Evolutionary conservation across 1,140 invertebrate species (phyloP), one percentile per base, ranked within the genome.

Genomic region (Calliphora vicina): DNA sequence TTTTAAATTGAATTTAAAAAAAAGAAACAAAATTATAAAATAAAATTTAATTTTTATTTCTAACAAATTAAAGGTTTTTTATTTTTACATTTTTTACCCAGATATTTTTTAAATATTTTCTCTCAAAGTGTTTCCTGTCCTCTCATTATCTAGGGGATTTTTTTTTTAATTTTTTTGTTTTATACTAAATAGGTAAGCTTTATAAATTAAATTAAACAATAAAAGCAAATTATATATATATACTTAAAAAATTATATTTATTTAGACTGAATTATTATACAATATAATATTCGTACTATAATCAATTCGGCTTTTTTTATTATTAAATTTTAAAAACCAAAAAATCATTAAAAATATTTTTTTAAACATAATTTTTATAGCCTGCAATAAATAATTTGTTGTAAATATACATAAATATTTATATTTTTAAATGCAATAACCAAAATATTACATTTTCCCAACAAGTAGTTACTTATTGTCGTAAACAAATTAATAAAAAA

Each of bases 321-420:
- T 50, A 50, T 50, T 35, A 50, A 50, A 43, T 43, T 50, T 50
- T n/a, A 50, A 50, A 67, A 67, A 25, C 12, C 12, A 57, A 57
- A 35, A 35, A 5, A 35, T 35, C 29, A 50, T 13, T 50, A 50
- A 50, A 50, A 5, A 10, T 42, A 71, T 82, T 35, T 82, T 82
- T 82, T n/a, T n/a, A n/a, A n/a, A n/a, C n/a, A n/a, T n/a, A n/a
- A n/a, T n/a, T n/a, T n/a, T 72, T 82, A 42, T 26, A 42, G 35
- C 81, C 35, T 35, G 61, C 61, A 82, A 72, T 82, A 72, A 82
- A 43, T 82, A 20, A 35, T 20, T 82, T 72, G 81, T 67, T 71
- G 42, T 71, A 73, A 72, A 72, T 72, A 72, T 35, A 72, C 25
- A n/a, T 81, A 57, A 8, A 67, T 67, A n/a, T 72, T 15, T 72